Evolutionary conservation across 2,797 vertebrate species (phyloP).

Genomic region (Avahi laniger): DNA sequence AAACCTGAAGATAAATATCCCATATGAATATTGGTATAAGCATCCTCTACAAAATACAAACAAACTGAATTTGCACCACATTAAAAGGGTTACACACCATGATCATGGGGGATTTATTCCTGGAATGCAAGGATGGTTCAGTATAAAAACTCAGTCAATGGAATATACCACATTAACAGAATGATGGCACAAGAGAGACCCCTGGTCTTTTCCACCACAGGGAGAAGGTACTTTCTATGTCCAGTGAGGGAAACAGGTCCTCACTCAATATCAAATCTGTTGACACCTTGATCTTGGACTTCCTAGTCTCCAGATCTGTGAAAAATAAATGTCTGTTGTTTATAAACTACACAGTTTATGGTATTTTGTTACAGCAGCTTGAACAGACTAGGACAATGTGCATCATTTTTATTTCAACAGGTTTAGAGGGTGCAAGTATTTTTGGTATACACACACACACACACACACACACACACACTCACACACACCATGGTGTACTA

Average conservation of each 20-base stretch:
- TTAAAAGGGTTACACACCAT: neutral
- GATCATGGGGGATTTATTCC: neutral
- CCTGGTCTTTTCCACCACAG: neutral
- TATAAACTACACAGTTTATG: neutral
- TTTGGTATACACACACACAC: neutral
- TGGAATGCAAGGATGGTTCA: neutral
- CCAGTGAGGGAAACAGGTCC: neutral
- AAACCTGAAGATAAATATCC: neutral
- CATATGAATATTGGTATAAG: neutral
- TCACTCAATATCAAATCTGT: neutral
- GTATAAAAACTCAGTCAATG: neutral
- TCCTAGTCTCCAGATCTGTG: neutral
- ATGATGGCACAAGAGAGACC: too few species aligned
- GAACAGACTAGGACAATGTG: neutral
- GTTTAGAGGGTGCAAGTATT: neutral
- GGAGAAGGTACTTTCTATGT: neutral
- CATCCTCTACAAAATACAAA: neutral
- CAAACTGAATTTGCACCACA: neutral
- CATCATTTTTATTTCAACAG: neutral
- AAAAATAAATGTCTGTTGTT: neutral
- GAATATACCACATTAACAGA: neutral
- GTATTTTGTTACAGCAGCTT: neutral
- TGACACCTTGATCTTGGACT: neutral
- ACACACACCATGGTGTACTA: too few species aligned
- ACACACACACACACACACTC: too few species aligned